Base-by-base conservation (phyloP, 2,113 vertebrate species). In the Gobiocypris rarus region DNA sequence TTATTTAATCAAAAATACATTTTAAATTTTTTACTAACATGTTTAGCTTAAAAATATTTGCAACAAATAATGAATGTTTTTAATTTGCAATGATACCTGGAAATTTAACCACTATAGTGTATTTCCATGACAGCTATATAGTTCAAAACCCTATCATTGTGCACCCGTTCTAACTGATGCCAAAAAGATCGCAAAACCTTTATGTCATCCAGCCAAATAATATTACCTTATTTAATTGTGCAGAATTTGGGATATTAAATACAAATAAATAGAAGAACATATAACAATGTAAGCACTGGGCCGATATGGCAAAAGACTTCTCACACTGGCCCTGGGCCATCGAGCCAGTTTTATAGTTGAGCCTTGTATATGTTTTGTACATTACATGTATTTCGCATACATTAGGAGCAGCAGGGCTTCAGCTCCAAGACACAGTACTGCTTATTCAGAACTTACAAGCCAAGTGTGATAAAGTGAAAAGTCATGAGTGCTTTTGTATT, bases 281-380 rank as follows among this genome's bases (percentile, higher is more conserved):
- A 1, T 41, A n/a, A 70, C 9, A 22, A 31, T 9, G 28, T 67
- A 67, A 34, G 28, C 63, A 67, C 63, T 34, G 15, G 2, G 28
- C 13, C 19, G 15, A 69, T 38, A 10, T 38, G 61, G 28, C 31
- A 34, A 22, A 41, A 70, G 19, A 22, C 24, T 14, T 63, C 79
- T 69, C 26, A 22, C 26, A 31, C 54, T 50, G 17, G 28, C 13
- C 24, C 10, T 14, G 22, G 14, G 15, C 26, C 73, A 75, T 31
- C 1, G 0, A 54, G 28, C 48, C 26, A 26, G 17, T 14, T 22
- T 56, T 19, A 45, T 43, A 15, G 28, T 56, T 59, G 34, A 58
- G 14, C 31, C 28, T 19, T 73, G 15, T 83, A 13, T 83, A 43
- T 69, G 28, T 58, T 41, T 83, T 38, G 52, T 52, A 54, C 38